Percentiles rank a stretch among this genome's conserved stretches.
phyloP scores from a whole-genome alignment of 2,113 vertebrate genomes.

The Seriola aureovittata region DNA sequence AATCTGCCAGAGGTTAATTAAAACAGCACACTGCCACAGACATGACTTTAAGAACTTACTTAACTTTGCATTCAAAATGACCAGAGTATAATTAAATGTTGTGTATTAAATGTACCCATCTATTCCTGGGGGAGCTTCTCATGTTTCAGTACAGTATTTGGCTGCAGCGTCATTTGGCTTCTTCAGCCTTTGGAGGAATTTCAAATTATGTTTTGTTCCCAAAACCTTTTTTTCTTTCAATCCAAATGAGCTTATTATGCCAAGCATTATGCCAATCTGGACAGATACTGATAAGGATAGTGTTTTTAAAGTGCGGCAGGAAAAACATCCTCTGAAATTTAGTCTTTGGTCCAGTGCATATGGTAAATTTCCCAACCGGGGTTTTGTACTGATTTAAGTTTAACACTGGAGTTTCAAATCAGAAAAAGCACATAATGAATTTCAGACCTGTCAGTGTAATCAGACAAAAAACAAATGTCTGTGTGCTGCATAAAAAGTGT shows the following conservation, averaged over 20 bases:
- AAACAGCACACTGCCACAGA: not conserved
- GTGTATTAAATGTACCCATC: not conserved
- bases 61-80: not conserved
- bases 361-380: not conserved
- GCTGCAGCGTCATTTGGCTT: slow-evolving; percentile 10
- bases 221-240: slow-evolving; percentile 1
- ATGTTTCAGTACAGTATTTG: not conserved
- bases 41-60: not conserved
- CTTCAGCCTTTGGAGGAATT: slow-evolving; percentile 21
- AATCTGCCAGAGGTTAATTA: not conserved
- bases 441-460: not conserved
- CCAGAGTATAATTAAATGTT: not conserved
- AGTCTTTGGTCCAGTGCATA: not conserved
- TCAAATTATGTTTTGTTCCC: slow-evolving; percentile 19
- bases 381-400: not conserved
- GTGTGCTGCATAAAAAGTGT: not conserved
- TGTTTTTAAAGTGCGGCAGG: not conserved
- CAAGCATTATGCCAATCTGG: not conserved
- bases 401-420: not conserved
- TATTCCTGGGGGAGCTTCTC: not conserved
- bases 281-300: not conserved
- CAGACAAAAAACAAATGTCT: slow-evolving; percentile 17
- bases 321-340: not conserved
- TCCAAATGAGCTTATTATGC: slow-evolving; percentile 31
- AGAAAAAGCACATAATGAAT: slow-evolving; percentile 11